Conservation (phyloP, 2,888 invertebrate genomes). For the Pediacus dermestoides region DNA sequence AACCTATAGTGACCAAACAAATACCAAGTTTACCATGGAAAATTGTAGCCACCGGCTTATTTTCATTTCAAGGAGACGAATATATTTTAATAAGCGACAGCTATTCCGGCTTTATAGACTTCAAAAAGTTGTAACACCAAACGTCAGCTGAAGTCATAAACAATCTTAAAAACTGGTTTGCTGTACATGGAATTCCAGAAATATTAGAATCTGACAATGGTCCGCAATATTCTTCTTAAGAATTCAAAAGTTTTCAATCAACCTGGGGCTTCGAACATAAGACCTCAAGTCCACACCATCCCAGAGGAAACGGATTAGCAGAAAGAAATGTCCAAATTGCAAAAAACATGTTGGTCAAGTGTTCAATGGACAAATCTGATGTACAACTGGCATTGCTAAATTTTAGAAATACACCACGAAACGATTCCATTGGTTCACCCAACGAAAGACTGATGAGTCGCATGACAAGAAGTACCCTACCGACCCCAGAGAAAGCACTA, state of each 20-base stretch:
- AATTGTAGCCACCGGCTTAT: constrained; percentile 4
- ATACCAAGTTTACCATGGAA: not conserved
- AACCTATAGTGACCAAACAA: constrained; percentile 1
- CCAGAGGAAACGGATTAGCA: constrained; percentile 9
- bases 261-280: constrained; percentile 9
- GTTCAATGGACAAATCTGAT: constrained; percentile 3
- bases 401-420: constrained; percentile 8
- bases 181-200: constrained; percentile 14
- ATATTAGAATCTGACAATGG: constrained; percentile 11
- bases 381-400: constrained; percentile 5
- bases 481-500: constrained; percentile 2
- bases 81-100: constrained; percentile 8
- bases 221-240: constrained; percentile 10
- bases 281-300: constrained; percentile 9
- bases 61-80: constrained; percentile 6
- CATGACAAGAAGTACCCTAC: constrained; percentile 4
- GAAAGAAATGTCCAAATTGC: constrained; percentile 4
- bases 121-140: constrained; percentile 5
- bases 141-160: constrained; percentile 9
- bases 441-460: constrained; percentile 4
- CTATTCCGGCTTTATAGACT: constrained; percentile 11
- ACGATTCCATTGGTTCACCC: not conserved
- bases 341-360: constrained; percentile 7
- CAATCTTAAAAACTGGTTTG: constrained; percentile 11
- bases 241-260: constrained; percentile 10